Base-by-base conservation (phyloP, 2,888 invertebrate species). In the Tenthredo notha region DNA sequence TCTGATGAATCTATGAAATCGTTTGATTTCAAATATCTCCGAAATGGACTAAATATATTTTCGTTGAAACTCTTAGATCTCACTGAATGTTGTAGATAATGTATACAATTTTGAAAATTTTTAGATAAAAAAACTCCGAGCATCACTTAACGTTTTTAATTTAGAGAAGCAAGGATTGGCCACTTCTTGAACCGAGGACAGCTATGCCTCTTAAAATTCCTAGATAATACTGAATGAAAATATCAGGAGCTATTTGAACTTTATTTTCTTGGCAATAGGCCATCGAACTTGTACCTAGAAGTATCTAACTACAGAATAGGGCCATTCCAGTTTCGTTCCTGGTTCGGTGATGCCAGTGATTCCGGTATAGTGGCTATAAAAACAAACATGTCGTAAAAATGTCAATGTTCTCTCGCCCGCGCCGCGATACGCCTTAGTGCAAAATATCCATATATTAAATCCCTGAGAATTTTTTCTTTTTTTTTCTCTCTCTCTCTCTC, bases 361-460 rank as follows among this genome's bases (percentile, higher is more conserved):
- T 77, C 47, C 77, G 15, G 54, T 54, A 33, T 47, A 29, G 29
- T n/a, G 29, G 58, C 40, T 58, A 61, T 78, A 78, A 78, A 78
- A 58, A 61, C 58, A 78, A 78, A 78, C 54, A 61, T 37, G 47
- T 78, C 78, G 58, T 78, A 78, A 78, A 78, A 61, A 54, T 61
- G 78, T 78, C 58, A 37, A 58, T 78, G 37, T 77, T 43, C 33
- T 77, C 33, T 33, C 47, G 21, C 77, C 18, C 43, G 43, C n/a
- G 9, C 43, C 4, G 18, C n/a, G 12, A 40, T 43, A 43, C 43
- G 40, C 29, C n/a, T 3, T 29, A 43, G 29, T 77, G 58, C 47
- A 40, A 78, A 78, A 78, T 77, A 29, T 43, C 25, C 25, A 43
- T 67, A 67, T 33, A 67, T 67, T 25, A 61, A 61, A 61, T n/a